Evolutionary conservation across 1,140 invertebrate genomes (phyloP), one percentile per base, ranked within the genome.

Genomic region (Eumeta japonica): DNA sequence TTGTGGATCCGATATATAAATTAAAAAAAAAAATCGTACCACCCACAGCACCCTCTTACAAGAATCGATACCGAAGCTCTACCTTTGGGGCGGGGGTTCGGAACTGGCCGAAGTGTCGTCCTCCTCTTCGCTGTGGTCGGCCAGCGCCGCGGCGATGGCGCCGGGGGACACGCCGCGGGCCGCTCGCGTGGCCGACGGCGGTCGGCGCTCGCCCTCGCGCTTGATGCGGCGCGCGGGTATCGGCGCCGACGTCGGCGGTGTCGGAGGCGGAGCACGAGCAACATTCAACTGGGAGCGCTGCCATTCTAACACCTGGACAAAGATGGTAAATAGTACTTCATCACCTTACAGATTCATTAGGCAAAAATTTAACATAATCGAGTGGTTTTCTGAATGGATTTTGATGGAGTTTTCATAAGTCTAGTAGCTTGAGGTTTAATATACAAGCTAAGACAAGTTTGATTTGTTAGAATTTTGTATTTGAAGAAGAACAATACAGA

Each of bases 231-330:
- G 31, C 0, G 57, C 37, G 3, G 55, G 45, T 1, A 56, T 45
- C 2, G 45, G 41, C 2, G 58, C 40, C 3, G 50, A 37, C 0
- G 47, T 17, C 3, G n/a, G n/a, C n/a, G n/a, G n/a, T n/a, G n/a
- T n/a, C n/a, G n/a, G n/a, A n/a, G n/a, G n/a, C 28, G 28, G 28
- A 10, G 58, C 40, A 0, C 60, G 52, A 18, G 39, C 24, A 0
- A 58, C 61, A 1, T 54, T 62, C 19, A 75, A 40, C 46, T 76
- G 73, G 0, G 64, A 60, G 10, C 68, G 61, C 29, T 76, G 73
- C 73, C 73, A 76, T 36, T 76, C 70, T 14, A 76, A 27, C 2
- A 75, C 72, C 72, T 75, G 47, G 7, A 35, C 10, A 16, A 16
- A 7, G 7, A 17, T 9, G 7, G 7, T 30, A 30, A 11, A 9